Conservation (phyloP, 1,140 invertebrate species). For the Zaprionus ghesquierei region DNA sequence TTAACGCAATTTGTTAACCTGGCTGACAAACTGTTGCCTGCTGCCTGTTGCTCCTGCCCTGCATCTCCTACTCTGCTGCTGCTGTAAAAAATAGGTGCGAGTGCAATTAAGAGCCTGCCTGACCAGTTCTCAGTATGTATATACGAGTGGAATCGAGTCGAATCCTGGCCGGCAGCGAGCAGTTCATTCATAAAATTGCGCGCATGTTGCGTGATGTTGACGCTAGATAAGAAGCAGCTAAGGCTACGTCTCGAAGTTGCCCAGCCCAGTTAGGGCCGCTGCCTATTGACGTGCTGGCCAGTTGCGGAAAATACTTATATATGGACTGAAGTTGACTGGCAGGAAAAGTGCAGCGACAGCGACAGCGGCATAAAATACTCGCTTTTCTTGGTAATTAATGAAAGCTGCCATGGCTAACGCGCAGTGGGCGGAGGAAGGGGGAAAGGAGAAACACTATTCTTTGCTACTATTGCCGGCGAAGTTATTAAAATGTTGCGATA, state of each 20-base stretch:
- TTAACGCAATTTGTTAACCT: conserved; percentile 79
- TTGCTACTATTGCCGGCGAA: conserved; percentile 72
- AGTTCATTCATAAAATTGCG: conserved; percentile 82
- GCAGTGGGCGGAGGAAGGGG: conserved; percentile 5
- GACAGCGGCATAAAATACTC: conserved; percentile 53
- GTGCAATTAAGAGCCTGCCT: conserved; percentile 71
- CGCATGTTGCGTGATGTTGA: conserved; percentile 74
- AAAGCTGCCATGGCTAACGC: conserved; percentile 53
- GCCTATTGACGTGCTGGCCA: conserved; percentile 60
- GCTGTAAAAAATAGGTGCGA: conserved; percentile 60
- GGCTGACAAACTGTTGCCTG: conserved; percentile 75
- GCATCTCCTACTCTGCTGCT: not conserved
- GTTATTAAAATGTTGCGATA: conserved; percentile 81
- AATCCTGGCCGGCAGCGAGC: conserved; percentile 73
- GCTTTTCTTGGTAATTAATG: conserved; percentile 80
- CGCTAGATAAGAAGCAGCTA: conserved; percentile 63
- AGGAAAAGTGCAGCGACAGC: conserved; percentile 57
- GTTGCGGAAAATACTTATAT: conserved; percentile 58
- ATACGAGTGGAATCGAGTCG: conserved; percentile 23
- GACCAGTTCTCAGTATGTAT: conserved; percentile 46
- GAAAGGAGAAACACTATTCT: conserved; percentile 23
- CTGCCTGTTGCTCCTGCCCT: conserved; percentile 35
- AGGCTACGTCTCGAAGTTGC: conserved; percentile 10
- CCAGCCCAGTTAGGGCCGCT: conserved; percentile 67
- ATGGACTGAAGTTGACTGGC: conserved; percentile 58